Conservation (phyloP, 1,140 invertebrate species). For the Vollenhovia emeryi region DNA sequence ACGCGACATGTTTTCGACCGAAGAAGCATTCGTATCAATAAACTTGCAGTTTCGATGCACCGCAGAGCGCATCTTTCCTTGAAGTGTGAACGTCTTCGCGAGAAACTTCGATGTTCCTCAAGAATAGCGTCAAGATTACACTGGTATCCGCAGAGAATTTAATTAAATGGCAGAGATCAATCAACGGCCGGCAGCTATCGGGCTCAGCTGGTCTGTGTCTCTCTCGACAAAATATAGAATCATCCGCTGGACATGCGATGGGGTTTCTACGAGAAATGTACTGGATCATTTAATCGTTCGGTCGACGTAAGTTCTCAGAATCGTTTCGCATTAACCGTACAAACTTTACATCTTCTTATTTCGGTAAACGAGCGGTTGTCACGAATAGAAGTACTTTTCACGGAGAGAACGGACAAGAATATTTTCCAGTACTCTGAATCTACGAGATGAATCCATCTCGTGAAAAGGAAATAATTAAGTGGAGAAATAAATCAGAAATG, state of each 20-base stretch:
- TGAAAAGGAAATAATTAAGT: background rate
- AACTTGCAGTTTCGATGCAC: slow-evolving; percentile 1
- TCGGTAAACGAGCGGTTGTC: background rate
- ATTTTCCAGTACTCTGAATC: background rate
- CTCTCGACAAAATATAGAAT: slow-evolving; percentile 20
- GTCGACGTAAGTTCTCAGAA: slow-evolving; percentile 15
- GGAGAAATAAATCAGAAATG: background rate
- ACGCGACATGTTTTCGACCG: background rate
- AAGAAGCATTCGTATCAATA: background rate
- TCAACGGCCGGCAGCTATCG: background rate
- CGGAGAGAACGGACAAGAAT: background rate
- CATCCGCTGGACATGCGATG: background rate
- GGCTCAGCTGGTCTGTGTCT: background rate
- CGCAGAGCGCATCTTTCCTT: background rate
- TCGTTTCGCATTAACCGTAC: slow-evolving; percentile 12
- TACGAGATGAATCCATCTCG: background rate
- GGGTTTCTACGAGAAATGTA: background rate
- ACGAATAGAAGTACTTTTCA: background rate
- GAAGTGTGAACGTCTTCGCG: background rate
- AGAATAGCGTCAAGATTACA: slow-evolving; percentile 5
- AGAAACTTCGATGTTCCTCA: background rate
- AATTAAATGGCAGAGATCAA: slow-evolving; percentile 34
- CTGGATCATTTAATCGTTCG: slow-evolving; percentile 3
- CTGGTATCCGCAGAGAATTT: slow-evolving; percentile 19
- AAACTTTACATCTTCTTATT: background rate